A percentile compares a stretch with the other conserved stretches of the same genome.
phyloP scores from a whole-genome alignment of 1,140 invertebrate genomes.

The roundworm (Caenorhabditis elegans) region WBcel235 BX284603.4:1873501-1874000 shows the following conservation, averaged over 20 bases:
- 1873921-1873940: conserved; percentile 9
- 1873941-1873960: neutral
- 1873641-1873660: too few relatives aligned
- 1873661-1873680: too few relatives aligned
- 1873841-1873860: conserved; percentile 10
- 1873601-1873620: too few relatives aligned
- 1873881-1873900: conserved; percentile 12
- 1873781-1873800: neutral
- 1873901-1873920: neutral
- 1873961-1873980: neutral
- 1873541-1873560: too few relatives aligned
- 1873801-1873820: conserved; percentile 30
- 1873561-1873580: too few relatives aligned
- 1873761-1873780: neutral
- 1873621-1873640: too few relatives aligned
- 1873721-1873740: conserved; percentile 57
- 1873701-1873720: too few relatives aligned
- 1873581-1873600: too few relatives aligned
- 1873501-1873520: too few relatives aligned
- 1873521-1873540: too few relatives aligned
- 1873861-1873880: neutral
- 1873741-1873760: conserved; percentile 57
- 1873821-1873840: neutral
- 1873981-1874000: conserved; percentile 6
- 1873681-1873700: too few relatives aligned